Evolutionary conservation across 2,888 invertebrate genomes (phyloP), one percentile per base, ranked within the genome.

Genomic region (Pseudococcus jackbeardsleyi): DNA sequence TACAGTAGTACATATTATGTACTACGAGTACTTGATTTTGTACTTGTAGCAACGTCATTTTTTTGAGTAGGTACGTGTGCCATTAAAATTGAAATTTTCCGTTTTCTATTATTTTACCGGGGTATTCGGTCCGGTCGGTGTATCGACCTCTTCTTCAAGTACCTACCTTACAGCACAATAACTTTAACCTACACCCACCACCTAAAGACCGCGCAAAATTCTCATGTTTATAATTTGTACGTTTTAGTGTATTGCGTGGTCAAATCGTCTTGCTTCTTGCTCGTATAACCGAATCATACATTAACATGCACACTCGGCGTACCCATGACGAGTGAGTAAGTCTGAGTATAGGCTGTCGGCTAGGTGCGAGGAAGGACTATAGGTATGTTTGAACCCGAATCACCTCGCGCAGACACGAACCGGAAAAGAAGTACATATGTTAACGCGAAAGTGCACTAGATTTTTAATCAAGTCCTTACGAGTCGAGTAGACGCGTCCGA

Each of bases 381-480:
- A 33, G 1, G 3, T 19, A 79, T 22, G 42, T 79, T 42, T 79
- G 79, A 79, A 79, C 79, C 42, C 79, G 11, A 39, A 79, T 79
- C 79, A 79, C 79, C 79, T 79, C 79, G 46, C 39, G 33, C 79
- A 79, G 8, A 79, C 79, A 79, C 79, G 79, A 79, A 79, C 79
- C 79, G 79, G 79, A 79, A 79, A 79, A 79, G 79, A 79, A 77
- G 19, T 39, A 8, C 26, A 33, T 33, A 79, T 79, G 79, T 79
- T 79, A 42, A 79, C 79, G 42, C 79, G 79, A 79, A 79, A 79
- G 79, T 79, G 79, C 79, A 79, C 79, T 79, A 79, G 42, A 42
- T 79, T 79, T 42, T 79, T 46, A 79, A 79, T 79, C 3, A 79
- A 33, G 3, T 79, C 8, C 42, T 72, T 72, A 72, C 72, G 79